Evolutionary conservation across 1,140 invertebrate species (phyloP), one percentile per base, ranked within the genome.

Genomic region (Micrasema longulum): DNA sequence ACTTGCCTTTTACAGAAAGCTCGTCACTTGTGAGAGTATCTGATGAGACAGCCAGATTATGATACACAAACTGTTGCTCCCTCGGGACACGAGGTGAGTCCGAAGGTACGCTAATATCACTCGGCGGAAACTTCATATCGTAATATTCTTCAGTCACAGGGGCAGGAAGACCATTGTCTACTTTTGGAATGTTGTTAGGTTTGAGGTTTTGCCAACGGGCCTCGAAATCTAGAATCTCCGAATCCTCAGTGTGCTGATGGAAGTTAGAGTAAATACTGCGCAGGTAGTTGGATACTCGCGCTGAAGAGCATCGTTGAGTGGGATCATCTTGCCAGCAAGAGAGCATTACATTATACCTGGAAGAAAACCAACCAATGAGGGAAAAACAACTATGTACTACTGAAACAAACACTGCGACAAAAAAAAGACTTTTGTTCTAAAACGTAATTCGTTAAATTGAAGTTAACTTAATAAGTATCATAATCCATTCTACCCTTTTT

Each of bases 301-400:
- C 75, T 81, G 88, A 71, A 80, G 81, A 66, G 68, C 84, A 78
- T 77, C 84, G 71, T 68, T 72, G 41, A 52, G 79, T 76, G 0
- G 80, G 78, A 50, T 76, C 75, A 1, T 73, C 60, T 52, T 83
- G 82, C 90, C 90, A 91, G 78, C 91, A 92, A 11, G 88, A 80
- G 76, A 89, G 85, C 88, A 91, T 91, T 53, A 92, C 81, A 80
- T 88, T 84, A 77, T 88, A 90, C 72, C 89, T 91, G 80, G 4
- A 82, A 53, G 12, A 14, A 18, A n/a, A 3, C 22, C 4, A 26
- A 45, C 18, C n/a, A n/a, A n/a, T n/a, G n/a, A n/a, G n/a, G n/a
- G n/a, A 41, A 12, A 2, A 7, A 41, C 10, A 41, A 41, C 10
- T 14, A n/a, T n/a, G n/a, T n/a, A n/a, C n/a, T n/a, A n/a, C n/a